These are phyloP conservation scores for Anguilla marmorata DNA, from an alignment of 2,797 vertebrate species.

Conservation along the genomic window DNA sequence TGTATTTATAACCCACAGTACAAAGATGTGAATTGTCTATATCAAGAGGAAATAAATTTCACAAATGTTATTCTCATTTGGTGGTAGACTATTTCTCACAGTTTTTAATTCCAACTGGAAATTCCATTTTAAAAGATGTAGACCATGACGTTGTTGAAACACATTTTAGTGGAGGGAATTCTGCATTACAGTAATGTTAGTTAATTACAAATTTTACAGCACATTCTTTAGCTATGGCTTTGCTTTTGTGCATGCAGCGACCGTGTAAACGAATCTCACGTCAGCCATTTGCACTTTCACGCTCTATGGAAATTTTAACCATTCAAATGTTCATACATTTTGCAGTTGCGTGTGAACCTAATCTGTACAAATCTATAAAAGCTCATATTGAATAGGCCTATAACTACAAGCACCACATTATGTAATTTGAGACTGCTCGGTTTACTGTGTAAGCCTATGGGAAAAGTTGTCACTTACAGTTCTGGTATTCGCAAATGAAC, in stretches of 20 bases:
- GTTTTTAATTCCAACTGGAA: neutral
- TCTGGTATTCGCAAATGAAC: neutral
- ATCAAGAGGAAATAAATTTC: neutral
- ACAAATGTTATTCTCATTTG: neutral
- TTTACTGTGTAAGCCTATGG: neutral
- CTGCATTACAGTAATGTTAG: neutral
- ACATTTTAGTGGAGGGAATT: neutral
- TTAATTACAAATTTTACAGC: neutral
- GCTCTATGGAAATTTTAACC: neutral
- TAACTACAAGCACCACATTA: neutral
- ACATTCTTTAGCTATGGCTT: neutral
- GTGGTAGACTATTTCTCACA: neutral
- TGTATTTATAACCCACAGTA: neutral
- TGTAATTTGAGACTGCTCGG: neutral
- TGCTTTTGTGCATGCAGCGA: neutral
- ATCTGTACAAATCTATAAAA: neutral
- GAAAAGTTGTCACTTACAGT: neutral
- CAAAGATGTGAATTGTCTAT: neutral
- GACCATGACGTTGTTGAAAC: neutral
- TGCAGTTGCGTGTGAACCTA: neutral
- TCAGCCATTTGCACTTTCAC: neutral
- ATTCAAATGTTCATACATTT: neutral
- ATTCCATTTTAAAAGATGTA: slow-evolving; percentile 1
- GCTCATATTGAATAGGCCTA: neutral
- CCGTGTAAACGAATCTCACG: neutral